Base-by-base conservation (phyloP, 2,888 invertebrate species). In the Pandemis heparana region DNA sequence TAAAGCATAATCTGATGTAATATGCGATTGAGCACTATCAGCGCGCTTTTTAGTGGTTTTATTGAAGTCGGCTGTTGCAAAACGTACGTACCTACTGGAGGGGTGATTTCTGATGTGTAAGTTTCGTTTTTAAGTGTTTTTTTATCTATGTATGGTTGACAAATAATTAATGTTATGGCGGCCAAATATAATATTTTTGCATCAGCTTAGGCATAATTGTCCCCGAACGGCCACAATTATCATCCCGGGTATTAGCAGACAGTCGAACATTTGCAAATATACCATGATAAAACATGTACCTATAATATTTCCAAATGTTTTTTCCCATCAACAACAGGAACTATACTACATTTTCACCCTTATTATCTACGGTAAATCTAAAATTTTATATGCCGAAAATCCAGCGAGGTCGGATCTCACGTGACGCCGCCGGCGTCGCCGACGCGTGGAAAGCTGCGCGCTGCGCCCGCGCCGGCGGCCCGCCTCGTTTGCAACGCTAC, bases 401-500 rank as follows among this genome's bases (percentile, higher is more conserved):
- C 60, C 56, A 23, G 23, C 38, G 23, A 60, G 43, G 14, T 38
- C 46, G 56, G 8, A 38, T 12, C 53, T 23, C 32, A 41, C 67
- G 75, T 75, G 74, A 72, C 65, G 60, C 48, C 56, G 51, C 63
- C 59, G 46, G 69, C 64, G 66, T 73, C 69, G 73, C 67, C 77
- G 53, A 71, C 70, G 75, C 75, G 78, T 79, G 68, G 79, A 82
- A 81, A 81, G 79, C 80, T 75, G 70, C 71, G 16, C 46, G 14
- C 10, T 10, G 64, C 48, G 41, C 8, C 51, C 61, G 39, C 39
- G 18, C 48, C 23, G 14, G 4, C 51, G 53, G 9, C 9, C 53
- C 53, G 18, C 7, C n/a, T 60, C 46, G 81, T 83, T 81, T 79
- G 75, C 77, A 84, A 77, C 74, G 60, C 79, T 68, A 67, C 75